Evolutionary conservation across 2,113 vertebrate species (phyloP), one percentile per base, ranked within the genome.

Genomic region (Rhynchopsitta pachyrhyncha): DNA sequence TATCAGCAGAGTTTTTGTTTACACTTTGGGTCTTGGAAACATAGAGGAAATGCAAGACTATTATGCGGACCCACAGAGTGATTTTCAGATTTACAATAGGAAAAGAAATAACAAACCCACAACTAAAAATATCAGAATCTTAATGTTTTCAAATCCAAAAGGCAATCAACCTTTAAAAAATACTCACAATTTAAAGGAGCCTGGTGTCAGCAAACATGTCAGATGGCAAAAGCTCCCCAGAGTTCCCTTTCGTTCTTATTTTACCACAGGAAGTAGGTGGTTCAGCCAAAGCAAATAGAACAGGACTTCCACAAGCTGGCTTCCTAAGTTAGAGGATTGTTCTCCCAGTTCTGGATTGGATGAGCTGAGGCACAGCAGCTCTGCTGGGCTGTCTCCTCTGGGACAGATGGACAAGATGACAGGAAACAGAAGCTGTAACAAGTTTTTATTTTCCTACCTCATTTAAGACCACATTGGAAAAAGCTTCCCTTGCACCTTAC

Each of bases 351-450:
- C 37, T 27, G 73, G 27, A 25, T 60, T 17, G 20, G 39, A 37
- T 11, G 57, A 47, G 49, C 64, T 1, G 28, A 83, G 52, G 49
- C 35, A 27, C 1, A 25, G 68, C 57, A 82, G 42, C 53, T 90
- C 7, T 80, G 17, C 41, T 4, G 2, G 41, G 46, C 24, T 0
- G 1, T 41, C 15, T 46, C 33, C 59, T 47, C 37, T 1, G 7
- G 70, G 63, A 79, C 46, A 85, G 73, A 75, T 1, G 4, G 41
- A 80, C 64, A 62, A 49, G 44, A 42, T 3, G 13, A 42, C 42
- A 53, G 59, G 57, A 63, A 47, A 49, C 18, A 73, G 52, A 55
- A 69, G 29, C 2, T 24, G 31, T 33, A 50, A 62, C 28, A 29
- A 13, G n/a, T 18, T 81, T 66, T 49, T 27, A 10, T 81, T 86